Conservation (phyloP, 2,113 vertebrate species). For the Hypanus sabinus region DNA sequence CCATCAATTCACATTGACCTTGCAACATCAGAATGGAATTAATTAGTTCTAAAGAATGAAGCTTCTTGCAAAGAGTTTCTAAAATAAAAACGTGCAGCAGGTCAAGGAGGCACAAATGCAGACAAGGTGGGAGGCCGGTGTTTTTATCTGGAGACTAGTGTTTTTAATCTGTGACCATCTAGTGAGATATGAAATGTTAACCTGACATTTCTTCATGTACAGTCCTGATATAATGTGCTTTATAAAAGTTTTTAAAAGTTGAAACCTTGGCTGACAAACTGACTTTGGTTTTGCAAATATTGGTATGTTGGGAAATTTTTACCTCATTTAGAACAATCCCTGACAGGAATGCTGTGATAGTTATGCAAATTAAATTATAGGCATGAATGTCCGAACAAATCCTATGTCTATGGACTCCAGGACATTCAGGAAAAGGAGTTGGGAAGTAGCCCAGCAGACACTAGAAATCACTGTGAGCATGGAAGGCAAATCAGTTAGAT, state of each 20-base stretch:
- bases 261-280: neutral
- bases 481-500: neutral
- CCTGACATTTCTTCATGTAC: neutral
- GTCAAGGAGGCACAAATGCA: neutral
- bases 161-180: neutral
- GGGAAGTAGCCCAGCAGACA: neutral
- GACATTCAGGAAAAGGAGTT: neutral
- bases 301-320: neutral
- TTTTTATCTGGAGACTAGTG: neutral
- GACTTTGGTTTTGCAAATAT: neutral
- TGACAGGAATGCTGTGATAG: neutral
- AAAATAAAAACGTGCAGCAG: neutral
- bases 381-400: neutral
- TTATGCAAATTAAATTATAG: neutral
- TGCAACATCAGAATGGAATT: neutral
- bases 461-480: neutral
- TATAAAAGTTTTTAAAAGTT: neutral
- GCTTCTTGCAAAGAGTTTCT: neutral
- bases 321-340: neutral
- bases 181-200: neutral
- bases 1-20: neutral
- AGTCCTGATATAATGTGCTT: neutral
- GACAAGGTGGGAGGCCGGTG: neutral
- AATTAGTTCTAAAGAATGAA: neutral
- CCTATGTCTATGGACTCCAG: neutral